Percentiles rank a stretch among this genome's conserved stretches.
Conservation (phyloP, 2,888 invertebrate species). For the Drosophila nr. perissopoda region DNA sequence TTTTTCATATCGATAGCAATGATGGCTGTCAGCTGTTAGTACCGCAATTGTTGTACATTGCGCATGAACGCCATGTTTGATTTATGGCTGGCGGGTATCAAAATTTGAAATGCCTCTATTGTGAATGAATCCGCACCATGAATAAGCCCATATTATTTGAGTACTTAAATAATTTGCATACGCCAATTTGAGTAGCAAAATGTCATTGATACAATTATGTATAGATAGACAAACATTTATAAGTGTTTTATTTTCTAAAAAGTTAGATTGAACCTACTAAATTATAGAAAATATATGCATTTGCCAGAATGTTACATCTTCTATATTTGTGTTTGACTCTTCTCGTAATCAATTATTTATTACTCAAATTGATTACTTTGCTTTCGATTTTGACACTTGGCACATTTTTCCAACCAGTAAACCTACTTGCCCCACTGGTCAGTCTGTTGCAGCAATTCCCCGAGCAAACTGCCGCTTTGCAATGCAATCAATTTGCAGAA, state of each 20-base stretch:
- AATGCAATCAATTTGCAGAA: conserved; percentile 55
- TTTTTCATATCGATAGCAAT: conserved; percentile 31
- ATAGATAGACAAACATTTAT: neutral
- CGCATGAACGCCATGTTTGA: conserved; percentile 27
- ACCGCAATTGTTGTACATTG: neutral
- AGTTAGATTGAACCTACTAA: neutral
- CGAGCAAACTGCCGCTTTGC: conserved; percentile 11
- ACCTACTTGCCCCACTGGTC: conserved; percentile 1
- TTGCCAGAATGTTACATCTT: neutral
- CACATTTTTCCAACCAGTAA: neutral
- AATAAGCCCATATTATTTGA: conserved; percentile 23
- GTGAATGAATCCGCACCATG: conserved; percentile 8
- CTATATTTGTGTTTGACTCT: neutral
- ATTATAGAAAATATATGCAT: neutral
- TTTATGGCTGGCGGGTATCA: neutral
- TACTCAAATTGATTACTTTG: neutral
- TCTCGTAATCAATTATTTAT: neutral
- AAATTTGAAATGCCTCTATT: conserved; percentile 15
- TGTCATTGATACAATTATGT: neutral
- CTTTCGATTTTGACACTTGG: neutral
- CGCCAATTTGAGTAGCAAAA: neutral
- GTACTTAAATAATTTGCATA: neutral
- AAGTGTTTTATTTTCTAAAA: neutral
- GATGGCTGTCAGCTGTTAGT: conserved; percentile 31
- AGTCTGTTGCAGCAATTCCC: conserved; percentile 41